Evolutionary conservation across 2,888 invertebrate genomes (phyloP).

Genomic region (Mesorhabditis sp.): DNA sequence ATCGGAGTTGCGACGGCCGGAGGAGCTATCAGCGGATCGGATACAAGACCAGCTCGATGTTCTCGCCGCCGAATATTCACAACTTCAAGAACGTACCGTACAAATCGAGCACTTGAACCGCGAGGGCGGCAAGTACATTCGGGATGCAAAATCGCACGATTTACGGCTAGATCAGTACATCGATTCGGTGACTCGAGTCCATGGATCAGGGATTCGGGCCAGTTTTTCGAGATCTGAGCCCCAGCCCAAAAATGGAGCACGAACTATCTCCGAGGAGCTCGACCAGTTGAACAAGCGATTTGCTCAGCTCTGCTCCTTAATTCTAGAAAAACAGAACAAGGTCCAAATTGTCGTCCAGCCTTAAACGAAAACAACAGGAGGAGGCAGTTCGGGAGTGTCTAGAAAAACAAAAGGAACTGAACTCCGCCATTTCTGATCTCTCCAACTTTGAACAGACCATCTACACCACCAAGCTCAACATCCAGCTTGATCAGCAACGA

Average conservation of each 20-base stretch:
- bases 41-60: neutral
- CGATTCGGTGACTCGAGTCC: neutral
- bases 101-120: neutral
- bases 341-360: conserved; percentile 3
- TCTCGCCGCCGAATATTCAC: neutral
- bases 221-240: neutral
- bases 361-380: neutral
- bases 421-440: neutral
- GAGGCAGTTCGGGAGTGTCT: neutral
- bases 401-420: neutral
- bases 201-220: neutral
- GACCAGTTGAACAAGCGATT: conserved; percentile 7
- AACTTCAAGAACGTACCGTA: neutral
- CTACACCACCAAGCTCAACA: conserved; percentile 29
- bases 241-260: conserved; percentile 1
- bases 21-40: neutral
- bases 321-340: neutral
- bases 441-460: conserved; percentile 11
- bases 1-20: neutral
- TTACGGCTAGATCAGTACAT: neutral
- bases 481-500: conserved; percentile 29
- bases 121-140: conserved; percentile 5
- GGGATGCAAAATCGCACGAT: neutral
- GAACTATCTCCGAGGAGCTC: conserved; percentile 1
- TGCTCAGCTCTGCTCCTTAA: neutral